These are phyloP conservation scores for Bovichtus variegatus DNA, from an alignment of 2,797 vertebrate genomes.

Conservation along the genomic window DNA sequence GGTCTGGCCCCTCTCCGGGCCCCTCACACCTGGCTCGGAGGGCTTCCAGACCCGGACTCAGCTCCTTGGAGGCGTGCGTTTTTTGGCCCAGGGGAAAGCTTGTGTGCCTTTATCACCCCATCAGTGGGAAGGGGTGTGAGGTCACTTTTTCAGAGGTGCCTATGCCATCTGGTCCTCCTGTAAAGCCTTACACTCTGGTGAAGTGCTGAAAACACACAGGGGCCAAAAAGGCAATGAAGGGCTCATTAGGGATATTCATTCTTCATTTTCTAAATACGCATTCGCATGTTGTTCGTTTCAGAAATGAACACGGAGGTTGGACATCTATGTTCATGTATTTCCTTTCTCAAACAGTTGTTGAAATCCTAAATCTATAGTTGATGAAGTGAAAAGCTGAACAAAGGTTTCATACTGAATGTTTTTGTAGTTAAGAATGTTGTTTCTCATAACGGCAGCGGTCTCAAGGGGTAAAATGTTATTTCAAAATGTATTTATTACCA, in stretches of 20 bases:
- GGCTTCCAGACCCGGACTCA: slow-evolving; percentile 65
- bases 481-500: background rate
- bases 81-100: slow-evolving; percentile 56
- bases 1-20: slow-evolving; percentile 51
- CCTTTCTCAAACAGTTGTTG: slow-evolving; percentile 6
- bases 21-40: slow-evolving; percentile 79
- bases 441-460: slow-evolving; percentile 9
- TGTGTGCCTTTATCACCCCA: slow-evolving; percentile 73
- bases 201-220: slow-evolving; percentile 36
- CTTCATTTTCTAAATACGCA: slow-evolving; percentile 4
- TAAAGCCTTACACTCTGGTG: slow-evolving; percentile 20
- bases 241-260: slow-evolving; percentile 23
- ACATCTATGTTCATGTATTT: background rate
- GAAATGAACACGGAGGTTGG: slow-evolving; percentile 4
- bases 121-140: slow-evolving; percentile 69
- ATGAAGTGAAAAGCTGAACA: slow-evolving; percentile 17
- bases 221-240: slow-evolving; percentile 30
- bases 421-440: slow-evolving; percentile 10
- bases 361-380: slow-evolving; percentile 17
- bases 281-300: slow-evolving; percentile 3
- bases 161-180: slow-evolving; percentile 64
- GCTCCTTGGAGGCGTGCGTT: slow-evolving; percentile 61
- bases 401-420: slow-evolving; percentile 21
- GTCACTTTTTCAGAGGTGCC: slow-evolving; percentile 66
- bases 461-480: background rate